Evolutionary conservation across 1,140 invertebrate genomes (phyloP).

Genomic region (Lordiphosa mommai): DNA sequence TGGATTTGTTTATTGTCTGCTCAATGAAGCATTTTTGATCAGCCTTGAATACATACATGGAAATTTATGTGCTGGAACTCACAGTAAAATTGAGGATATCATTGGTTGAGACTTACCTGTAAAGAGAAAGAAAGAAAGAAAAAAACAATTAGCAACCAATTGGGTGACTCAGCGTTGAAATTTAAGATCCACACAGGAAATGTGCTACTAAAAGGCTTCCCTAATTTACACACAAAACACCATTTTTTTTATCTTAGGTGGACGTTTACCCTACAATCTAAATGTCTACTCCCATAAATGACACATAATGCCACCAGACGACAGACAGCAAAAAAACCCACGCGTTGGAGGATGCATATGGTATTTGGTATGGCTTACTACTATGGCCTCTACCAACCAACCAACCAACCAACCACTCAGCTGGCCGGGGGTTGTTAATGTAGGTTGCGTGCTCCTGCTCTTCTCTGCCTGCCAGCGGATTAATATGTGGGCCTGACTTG

Average conservation of each 20-base stretch:
- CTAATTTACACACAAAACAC: slow-evolving; percentile 39
- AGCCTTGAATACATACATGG: slow-evolving; percentile 2
- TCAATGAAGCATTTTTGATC: slow-evolving; percentile 35
- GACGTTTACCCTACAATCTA: background rate
- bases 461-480: slow-evolving; percentile 18
- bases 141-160: slow-evolving; percentile 1
- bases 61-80: slow-evolving; percentile 10
- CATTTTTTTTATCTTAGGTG: slow-evolving; percentile 21
- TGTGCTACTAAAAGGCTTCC: slow-evolving; percentile 42
- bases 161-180: slow-evolving; percentile 29
- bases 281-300: background rate
- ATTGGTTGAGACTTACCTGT: slow-evolving; percentile 37
- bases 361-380: slow-evolving; percentile 39
- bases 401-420: background rate
- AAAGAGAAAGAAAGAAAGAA: slow-evolving; percentile 12
- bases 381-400: slow-evolving; percentile 35
- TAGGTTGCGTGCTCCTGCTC: slow-evolving; percentile 31
- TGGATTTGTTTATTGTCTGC: background rate
- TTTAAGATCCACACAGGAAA: slow-evolving; percentile 27
- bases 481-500: slow-evolving; percentile 46
- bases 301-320: slow-evolving; percentile 6
- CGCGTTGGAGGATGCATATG: slow-evolving; percentile 15
- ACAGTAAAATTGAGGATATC: slow-evolving; percentile 11
- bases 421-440: slow-evolving; percentile 38
- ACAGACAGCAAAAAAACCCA: slow-evolving; percentile 1